Evolutionary conservation across 35 echinoderm and acorn worm species (phyloP), one percentile per base, ranked within the genome.

Genomic region (Heliocidaris tuberculata): DNA sequence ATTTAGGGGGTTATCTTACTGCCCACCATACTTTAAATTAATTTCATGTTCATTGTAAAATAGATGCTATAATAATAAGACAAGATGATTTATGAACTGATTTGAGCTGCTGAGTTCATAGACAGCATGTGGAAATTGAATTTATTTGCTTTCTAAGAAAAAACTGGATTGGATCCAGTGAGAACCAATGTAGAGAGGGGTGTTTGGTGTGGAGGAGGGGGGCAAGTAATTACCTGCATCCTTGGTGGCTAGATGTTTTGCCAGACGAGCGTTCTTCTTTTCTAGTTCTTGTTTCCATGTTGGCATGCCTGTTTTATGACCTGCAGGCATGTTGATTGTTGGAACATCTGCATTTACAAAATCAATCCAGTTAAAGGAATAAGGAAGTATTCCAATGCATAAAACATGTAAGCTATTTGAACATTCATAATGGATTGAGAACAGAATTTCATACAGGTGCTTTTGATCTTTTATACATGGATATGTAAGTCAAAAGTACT

Each of bases 211-310:
- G 7, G 19, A n/a, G 29, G 48, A 93, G 50, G 48, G 91, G 48
- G 50, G 91, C 24, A 12, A 48, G 19, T 48, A 93, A 59, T 52
- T 93, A 93, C 91, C 91, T 93, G 91, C 91, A 93, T 93, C 91
- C 48, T 93, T 93, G 5, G 9, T 15, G 17, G 91, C 91, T 19
- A 93, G 50, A 59, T 93, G 91, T 93, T 93, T 49, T 10, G 91
- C 91, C 48, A 93, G 50, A 30, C 50, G 47, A 48, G 91, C 91
- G 16, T 93, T 93, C 91, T 31, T 49, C 91, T 59, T 93, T 19
- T 93, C 91, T 1, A 93, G 91, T 59, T 93, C 91, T 59, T 93
- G 91, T 59, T 93, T 93, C 91, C 91, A 93, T 48, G 91, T 50
- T 49, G 91, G 91, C 17, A 29, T 59, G 47, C 91, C 91, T 12